Evolutionary conservation across 2,797 vertebrate genomes (phyloP), one percentile per base, ranked within the genome.

Genomic region (Nannoperca australis): DNA sequence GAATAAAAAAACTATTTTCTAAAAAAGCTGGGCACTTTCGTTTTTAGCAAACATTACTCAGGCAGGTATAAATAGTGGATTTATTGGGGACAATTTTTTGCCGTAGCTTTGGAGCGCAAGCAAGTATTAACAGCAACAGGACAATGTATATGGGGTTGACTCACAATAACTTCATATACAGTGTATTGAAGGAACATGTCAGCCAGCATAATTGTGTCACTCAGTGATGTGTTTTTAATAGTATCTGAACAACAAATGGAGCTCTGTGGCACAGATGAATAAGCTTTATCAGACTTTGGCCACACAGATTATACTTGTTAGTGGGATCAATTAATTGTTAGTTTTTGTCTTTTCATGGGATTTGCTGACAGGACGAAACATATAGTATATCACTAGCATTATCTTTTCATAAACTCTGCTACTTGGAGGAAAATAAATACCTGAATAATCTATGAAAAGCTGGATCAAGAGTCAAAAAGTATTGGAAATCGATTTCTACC

Each of bases 71-170:
- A 20, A 47, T 47, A 20, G 17, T 47, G 18, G 18, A 47, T 47
- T 47, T 47, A 20, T n/a, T n/a, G 20, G 18, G 18, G 20, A 49
- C 47, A n/a, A 30, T 36, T 47, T 58, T 47, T 4, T 34, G 40
- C 38, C 22, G 27, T 44, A 27, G 24, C 54, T 54, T 67, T 54
- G 66, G 38, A 45, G 18, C 66, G 38, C 12, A n/a, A 32, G 10
- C 44, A 50, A 36, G 36, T 67, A 20, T 67, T 18, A 34, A 69
- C 40, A 56, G 40, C 40, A 45, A 30, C 54, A 56, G 53, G 40
- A 27, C 10, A 8, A 44, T 47, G 42, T 15, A 22, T 24, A 3
- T 45, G 18, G 11, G 22, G 4, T 3, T 18, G 47, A 67, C 36
- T 67, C 15, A 53, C 27, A 53, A 53, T 38, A 20, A 54, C 30